phyloP scores from a whole-genome alignment of 1,140 invertebrate species.

The Nylanderia fulva region DNA sequence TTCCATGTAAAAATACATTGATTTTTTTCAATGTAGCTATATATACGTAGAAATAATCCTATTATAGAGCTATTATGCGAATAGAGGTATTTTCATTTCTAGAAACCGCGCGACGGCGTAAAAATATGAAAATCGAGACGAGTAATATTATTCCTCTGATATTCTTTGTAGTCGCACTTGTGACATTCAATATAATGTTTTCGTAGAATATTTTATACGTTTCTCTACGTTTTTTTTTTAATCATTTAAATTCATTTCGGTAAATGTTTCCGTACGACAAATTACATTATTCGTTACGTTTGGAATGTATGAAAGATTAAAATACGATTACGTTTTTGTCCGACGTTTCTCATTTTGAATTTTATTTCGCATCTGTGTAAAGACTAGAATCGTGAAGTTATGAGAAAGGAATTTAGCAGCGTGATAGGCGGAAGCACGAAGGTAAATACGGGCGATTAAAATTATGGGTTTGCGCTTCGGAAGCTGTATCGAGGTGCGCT shows the following conservation, averaged over 20 bases:
- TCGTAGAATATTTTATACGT: not conserved
- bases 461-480: not conserved
- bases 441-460: conserved; percentile 8
- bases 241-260: not conserved
- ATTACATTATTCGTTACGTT: not conserved
- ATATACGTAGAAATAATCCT: not conserved
- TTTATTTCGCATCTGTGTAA: not conserved
- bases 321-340: not conserved
- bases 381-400: not conserved
- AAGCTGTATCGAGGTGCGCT: not conserved
- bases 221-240: not conserved
- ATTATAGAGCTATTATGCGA: not conserved
- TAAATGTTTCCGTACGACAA: not conserved
- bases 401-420: not conserved
- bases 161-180: not conserved
- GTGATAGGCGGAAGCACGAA: not conserved
- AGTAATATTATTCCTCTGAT: too few relatives aligned
- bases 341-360: too few relatives aligned
- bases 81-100: not conserved
- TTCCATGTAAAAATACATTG: too few relatives aligned
- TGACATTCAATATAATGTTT: not conserved
- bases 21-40: too few relatives aligned
- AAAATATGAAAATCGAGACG: not conserved
- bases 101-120: not conserved
- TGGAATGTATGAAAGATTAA: not conserved